phyloP scores from a whole-genome alignment of 2,797 vertebrate genomes.

The Ciconia nigra region DNA sequence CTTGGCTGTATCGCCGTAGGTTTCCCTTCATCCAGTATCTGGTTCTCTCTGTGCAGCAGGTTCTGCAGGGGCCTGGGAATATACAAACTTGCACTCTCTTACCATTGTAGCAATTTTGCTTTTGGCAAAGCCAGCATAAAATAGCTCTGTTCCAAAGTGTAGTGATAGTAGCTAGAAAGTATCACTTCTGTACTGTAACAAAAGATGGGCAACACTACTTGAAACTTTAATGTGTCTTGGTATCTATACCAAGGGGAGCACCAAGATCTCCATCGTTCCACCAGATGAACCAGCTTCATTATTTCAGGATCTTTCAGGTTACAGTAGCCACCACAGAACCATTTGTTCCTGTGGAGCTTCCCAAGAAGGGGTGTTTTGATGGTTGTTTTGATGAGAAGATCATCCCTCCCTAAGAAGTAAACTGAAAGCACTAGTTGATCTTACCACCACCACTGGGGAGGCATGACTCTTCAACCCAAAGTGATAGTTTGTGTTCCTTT shows the following conservation, averaged over 20 bases:
- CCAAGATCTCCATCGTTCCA: not conserved
- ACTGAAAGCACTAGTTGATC: not conserved
- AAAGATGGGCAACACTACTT: not conserved
- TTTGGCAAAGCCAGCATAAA: not conserved
- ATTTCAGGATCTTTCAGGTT: not conserved
- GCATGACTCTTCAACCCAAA: constrained; percentile 19
- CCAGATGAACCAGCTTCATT: not conserved
- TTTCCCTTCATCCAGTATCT: not conserved
- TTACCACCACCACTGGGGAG: not conserved
- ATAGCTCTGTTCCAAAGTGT: not conserved
- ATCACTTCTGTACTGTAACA: not conserved
- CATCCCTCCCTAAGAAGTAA: not conserved
- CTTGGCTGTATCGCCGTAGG: fast-evolving
- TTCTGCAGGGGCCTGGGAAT: not conserved
- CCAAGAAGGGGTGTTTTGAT: not conserved
- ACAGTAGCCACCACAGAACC: not conserved
- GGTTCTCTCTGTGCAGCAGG: not conserved
- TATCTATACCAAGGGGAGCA: not conserved
- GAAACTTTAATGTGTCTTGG: not conserved
- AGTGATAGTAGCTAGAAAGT: not conserved
- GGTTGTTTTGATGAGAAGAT: not conserved
- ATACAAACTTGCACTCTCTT: not conserved
- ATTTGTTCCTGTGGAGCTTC: not conserved
- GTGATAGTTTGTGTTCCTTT: constrained; percentile 39
- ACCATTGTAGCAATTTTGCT: not conserved